These are phyloP conservation scores for Mimas tiliae DNA, from an alignment of 2,888 invertebrate species.

Conservation along the genomic window DNA sequence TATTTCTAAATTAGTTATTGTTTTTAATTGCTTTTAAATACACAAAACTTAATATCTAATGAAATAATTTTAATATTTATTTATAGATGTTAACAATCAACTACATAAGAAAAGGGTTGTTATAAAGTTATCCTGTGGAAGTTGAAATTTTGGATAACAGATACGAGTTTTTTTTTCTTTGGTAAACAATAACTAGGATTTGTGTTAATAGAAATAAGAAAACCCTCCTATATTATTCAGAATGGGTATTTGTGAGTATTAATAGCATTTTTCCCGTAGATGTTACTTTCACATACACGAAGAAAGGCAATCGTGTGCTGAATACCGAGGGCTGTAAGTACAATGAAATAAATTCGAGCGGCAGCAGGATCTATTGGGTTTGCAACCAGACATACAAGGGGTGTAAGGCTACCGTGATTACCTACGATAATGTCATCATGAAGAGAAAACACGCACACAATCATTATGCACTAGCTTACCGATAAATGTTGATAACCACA, in stretches of 20 bases:
- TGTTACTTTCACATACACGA: conserved; percentile 30
- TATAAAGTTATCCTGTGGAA: too few relatives aligned
- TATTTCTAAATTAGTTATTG: too few relatives aligned
- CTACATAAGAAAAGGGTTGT: too few relatives aligned
- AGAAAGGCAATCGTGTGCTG: conserved; percentile 35
- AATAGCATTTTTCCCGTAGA: conserved; percentile 9
- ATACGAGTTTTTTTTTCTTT: too few relatives aligned
- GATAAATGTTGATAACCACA: not conserved
- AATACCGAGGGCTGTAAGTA: conserved; percentile 33
- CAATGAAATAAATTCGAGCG: conserved; percentile 34
- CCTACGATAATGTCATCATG: conserved; percentile 45
- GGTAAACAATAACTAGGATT: too few relatives aligned
- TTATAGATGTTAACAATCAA: too few relatives aligned
- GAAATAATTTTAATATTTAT: too few relatives aligned
- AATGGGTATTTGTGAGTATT: not conserved
- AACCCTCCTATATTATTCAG: too few relatives aligned
- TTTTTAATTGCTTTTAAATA: too few relatives aligned
- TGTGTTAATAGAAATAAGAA: too few relatives aligned
- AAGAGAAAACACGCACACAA: conserved; percentile 44
- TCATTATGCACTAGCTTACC: conserved; percentile 34
- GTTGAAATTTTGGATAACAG: too few relatives aligned
- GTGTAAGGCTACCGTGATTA: conserved; percentile 48
- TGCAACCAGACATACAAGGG: conserved; percentile 44
- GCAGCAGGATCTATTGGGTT: conserved; percentile 41
- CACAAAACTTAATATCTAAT: too few relatives aligned